Conservation (phyloP, 2,797 vertebrate genomes). For the Myotis vivesi region DNA sequence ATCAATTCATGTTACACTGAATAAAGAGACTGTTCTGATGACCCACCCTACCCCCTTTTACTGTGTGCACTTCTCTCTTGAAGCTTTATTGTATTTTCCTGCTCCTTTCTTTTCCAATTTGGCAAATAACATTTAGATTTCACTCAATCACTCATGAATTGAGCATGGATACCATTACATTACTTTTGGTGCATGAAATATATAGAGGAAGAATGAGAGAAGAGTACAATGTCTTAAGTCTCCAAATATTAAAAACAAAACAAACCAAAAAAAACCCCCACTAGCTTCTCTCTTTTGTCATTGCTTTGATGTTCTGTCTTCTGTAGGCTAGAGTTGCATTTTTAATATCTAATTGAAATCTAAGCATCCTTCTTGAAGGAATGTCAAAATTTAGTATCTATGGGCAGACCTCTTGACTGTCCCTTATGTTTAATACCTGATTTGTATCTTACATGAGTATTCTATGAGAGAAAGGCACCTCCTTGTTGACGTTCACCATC, state of each 20-base stretch:
- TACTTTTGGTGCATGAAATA: background rate
- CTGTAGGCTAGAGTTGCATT: background rate
- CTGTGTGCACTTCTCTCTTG: background rate
- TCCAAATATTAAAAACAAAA: conserved; percentile 26
- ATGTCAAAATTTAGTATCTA: background rate
- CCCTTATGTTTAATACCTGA: background rate
- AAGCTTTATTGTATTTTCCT: background rate
- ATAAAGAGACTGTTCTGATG: background rate
- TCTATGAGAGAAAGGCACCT: background rate
- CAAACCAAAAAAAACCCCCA: background rate
- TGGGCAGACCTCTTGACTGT: background rate
- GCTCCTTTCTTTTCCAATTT: background rate
- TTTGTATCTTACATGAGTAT: background rate
- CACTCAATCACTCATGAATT: background rate
- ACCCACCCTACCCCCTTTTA: background rate
- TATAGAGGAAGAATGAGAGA: background rate
- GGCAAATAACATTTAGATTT: background rate
- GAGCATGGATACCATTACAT: background rate
- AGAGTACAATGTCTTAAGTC: background rate
- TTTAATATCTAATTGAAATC: background rate
- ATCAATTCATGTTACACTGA: background rate
- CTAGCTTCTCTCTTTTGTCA: background rate
- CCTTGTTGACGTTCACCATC: background rate
- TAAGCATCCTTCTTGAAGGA: conserved; percentile 6
- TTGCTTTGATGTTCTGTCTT: background rate